Evolutionary conservation across 1,140 invertebrate genomes (phyloP), one percentile per base, ranked within the genome.

Genomic region (Pseudomyrmex pallidus): DNA sequence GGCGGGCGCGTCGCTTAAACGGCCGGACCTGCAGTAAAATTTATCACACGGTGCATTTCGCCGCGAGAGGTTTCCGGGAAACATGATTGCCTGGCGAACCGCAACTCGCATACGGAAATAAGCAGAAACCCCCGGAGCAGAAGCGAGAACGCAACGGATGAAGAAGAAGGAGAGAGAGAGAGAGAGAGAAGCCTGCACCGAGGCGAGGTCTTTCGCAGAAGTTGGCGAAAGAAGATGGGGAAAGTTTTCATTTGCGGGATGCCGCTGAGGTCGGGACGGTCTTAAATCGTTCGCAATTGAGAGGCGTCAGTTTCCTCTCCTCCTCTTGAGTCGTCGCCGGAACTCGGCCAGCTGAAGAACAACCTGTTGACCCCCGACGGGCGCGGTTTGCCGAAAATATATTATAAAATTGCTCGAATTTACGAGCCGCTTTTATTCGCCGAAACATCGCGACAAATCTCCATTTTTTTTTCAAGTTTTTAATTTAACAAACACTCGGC

Each of bases 181-280:
- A 15, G 50, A 56, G 50, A 15, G 22, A 20, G 50, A 20, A 85
- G 82, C 87, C 87, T 84, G n/a, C 62, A 54, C n/a, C 57, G 35
- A n/a, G n/a, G 63, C 57, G 85, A 74, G 66, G 46, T 61, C 83
- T 66, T 80, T 80, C 82, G 85, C 77, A 56, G 48, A 72, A 87
- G 78, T 83, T 68, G 48, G 59, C 54, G 70, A 63, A 87, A 76
- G 87, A 85, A 87, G 88, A 90, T 87, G 87, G 83, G 56, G 85
- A 90, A 90, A 90, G 89, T 90, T 90, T 90, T 88, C 85, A 90
- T 90, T 90, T 84, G 87, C 86, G 59, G 78, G 59, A n/a, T 57
- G 74, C 84, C 82, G 61, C 44, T 62, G 76, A 86, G 86, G 88
- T 87, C 84, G 77, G 77, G 83, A 86, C 82, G 80, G 82, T 67